Evolutionary conservation across 1,140 invertebrate genomes (phyloP).

Genomic region (Tetramorium simillimum): DNA sequence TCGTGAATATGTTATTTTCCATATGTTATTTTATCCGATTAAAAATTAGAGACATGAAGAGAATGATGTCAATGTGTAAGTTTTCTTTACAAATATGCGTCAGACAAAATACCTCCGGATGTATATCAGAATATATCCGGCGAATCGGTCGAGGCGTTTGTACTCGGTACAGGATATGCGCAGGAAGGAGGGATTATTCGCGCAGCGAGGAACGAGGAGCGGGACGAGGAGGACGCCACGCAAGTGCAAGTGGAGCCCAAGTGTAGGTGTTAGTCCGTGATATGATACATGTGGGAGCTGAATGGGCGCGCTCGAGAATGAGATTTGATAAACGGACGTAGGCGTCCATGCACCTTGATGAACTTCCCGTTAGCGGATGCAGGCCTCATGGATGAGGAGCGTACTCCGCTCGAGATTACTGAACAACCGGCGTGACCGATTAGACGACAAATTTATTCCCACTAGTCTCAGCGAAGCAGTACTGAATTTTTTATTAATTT

Average conservation of each 20-base stretch:
- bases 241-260: slow-evolving; percentile 30
- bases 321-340: slow-evolving; percentile 44
- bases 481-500: background rate
- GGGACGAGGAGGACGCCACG: slow-evolving; percentile 6
- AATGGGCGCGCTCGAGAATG: slow-evolving; percentile 47
- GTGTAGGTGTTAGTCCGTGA: slow-evolving; percentile 39
- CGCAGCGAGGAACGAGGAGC: too few relatives aligned
- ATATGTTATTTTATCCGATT: background rate
- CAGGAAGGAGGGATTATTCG: background rate
- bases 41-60: background rate
- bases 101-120: background rate
- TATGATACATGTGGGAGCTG: slow-evolving; percentile 39
- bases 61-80: background rate
- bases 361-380: slow-evolving; percentile 34
- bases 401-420: background rate
- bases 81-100: background rate
- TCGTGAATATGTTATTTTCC: background rate
- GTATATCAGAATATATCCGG: background rate
- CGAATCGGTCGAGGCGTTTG: background rate
- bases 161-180: background rate
- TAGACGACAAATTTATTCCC: background rate
- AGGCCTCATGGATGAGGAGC: background rate
- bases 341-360: slow-evolving; percentile 46
- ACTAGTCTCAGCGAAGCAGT: background rate
- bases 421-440: background rate